phyloP scores from a whole-genome alignment of 92 coral and sea anemone species.

The Zoanthus gigantus region DNA sequence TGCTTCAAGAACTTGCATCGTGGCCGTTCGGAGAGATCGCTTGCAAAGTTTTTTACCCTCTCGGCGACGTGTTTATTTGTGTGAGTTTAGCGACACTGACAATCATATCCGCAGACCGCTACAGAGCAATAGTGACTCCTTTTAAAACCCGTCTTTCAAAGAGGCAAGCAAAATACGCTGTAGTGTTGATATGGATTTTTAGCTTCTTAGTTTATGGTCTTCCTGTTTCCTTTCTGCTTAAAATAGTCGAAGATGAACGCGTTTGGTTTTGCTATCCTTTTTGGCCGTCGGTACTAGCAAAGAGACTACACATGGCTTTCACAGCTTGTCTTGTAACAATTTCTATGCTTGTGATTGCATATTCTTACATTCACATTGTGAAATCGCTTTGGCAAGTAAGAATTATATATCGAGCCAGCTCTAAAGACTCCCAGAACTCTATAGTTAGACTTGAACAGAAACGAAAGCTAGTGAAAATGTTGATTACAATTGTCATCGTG shows the following conservation, averaged over 20 bases:
- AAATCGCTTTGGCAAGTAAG: slow-evolving; percentile 53
- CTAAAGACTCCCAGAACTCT: slow-evolving; percentile 72
- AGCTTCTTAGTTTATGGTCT: slow-evolving; percentile 74
- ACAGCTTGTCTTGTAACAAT: slow-evolving; percentile 28
- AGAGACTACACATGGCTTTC: slow-evolving; percentile 44
- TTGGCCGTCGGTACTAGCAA: slow-evolving; percentile 44
- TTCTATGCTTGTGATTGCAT: slow-evolving; percentile 56
- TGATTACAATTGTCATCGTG: slow-evolving; percentile 88
- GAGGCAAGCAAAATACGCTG: slow-evolving; percentile 79
- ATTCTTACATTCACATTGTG: slow-evolving; percentile 63
- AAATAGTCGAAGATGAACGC: slow-evolving; percentile 51
- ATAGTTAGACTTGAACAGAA: slow-evolving; percentile 86
- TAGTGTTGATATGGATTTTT: slow-evolving; percentile 87
- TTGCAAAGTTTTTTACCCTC: slow-evolving; percentile 89
- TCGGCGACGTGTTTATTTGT: slow-evolving; percentile 93
- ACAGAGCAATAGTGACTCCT: slow-evolving; percentile 92
- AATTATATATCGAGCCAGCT: slow-evolving; percentile 50
- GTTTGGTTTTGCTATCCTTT: slow-evolving; percentile 48
- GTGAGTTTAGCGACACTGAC: slow-evolving; percentile 94
- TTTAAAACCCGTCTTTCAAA: slow-evolving; percentile 87
- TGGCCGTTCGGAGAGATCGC: slow-evolving; percentile 99
- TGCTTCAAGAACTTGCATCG: slow-evolving; percentile 88
- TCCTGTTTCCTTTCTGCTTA: slow-evolving; percentile 57
- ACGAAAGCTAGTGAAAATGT: slow-evolving; percentile 93
- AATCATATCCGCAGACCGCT: slow-evolving; percentile 88